Percentiles rank a stretch among this genome's conserved stretches.
Evolutionary conservation across 1,140 invertebrate species (phyloP).

Genomic region (Megathymus violae): DNA sequence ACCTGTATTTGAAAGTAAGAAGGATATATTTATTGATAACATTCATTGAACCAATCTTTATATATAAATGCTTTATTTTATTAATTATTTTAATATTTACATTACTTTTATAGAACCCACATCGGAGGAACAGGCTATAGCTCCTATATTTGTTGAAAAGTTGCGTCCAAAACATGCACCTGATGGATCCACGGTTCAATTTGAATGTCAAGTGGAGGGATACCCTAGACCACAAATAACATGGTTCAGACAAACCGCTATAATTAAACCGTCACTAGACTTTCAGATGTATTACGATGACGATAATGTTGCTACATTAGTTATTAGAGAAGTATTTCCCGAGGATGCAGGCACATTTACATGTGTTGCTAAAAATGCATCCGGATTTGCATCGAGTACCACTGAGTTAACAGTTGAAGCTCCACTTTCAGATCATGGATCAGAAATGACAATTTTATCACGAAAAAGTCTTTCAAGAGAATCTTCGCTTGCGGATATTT

Average conservation of each 20-base stretch:
- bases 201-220: conserved; percentile 96
- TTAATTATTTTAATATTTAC: too few species aligned
- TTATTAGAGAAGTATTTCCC: conserved; percentile 97
- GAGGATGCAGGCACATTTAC: conserved; percentile 99
- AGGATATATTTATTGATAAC: too few species aligned
- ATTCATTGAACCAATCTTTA: too few species aligned
- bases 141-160: conserved; percentile 94
- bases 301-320: conserved; percentile 95
- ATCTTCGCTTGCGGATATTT: conserved; percentile 94
- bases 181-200: conserved; percentile 94
- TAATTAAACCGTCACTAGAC: conserved; percentile 95
- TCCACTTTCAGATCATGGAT: conserved; percentile 94
- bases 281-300: conserved; percentile 97
- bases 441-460: conserved; percentile 91
- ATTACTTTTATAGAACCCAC: conserved; percentile 87
- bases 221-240: conserved; percentile 95
- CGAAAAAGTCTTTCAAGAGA: conserved; percentile 93
- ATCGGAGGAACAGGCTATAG: conserved; percentile 89
- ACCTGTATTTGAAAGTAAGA: conserved; percentile 95
- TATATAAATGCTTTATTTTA: too few species aligned
- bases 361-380: conserved; percentile 97
- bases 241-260: conserved; percentile 96
- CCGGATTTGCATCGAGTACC: conserved; percentile 95
- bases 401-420: conserved; percentile 95
- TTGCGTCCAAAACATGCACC: conserved; percentile 91